Percentiles rank a stretch among this genome's conserved stretches.
Evolutionary conservation across 2,113 vertebrate genomes (phyloP).

Genomic region (Pituophis catenifer): DNA sequence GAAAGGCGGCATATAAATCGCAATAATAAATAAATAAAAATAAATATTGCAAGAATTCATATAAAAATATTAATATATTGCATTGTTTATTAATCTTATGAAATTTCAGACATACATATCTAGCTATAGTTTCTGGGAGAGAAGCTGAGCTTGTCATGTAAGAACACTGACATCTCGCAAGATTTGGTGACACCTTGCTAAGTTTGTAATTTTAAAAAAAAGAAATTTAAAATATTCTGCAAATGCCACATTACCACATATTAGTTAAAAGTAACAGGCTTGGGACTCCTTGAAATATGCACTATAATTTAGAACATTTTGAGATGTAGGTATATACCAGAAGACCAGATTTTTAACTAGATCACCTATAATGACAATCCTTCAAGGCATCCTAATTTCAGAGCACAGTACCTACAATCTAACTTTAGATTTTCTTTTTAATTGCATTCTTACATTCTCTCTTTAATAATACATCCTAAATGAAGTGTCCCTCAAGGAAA

Average conservation of each 20-base stretch:
- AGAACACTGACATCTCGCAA: neutral
- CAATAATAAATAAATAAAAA: no score
- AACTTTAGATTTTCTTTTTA: neutral
- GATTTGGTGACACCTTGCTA: neutral
- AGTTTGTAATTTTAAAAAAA: neutral
- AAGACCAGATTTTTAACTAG: neutral
- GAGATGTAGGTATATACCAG: neutral
- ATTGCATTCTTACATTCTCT: neutral
- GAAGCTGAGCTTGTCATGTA: neutral
- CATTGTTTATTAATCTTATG: neutral
- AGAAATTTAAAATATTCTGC: neutral
- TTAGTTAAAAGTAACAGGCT: neutral
- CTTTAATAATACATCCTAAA: neutral
- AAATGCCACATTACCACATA: neutral
- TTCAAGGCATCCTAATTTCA: neutral
- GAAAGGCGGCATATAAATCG: no score
- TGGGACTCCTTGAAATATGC: conserved; percentile 32
- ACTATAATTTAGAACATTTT: neutral
- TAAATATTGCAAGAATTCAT: neutral
- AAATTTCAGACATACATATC: neutral
- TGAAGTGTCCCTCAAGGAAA: neutral
- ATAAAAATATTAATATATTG: neutral
- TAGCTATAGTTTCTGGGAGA: neutral
- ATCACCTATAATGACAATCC: neutral
- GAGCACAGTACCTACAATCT: neutral